Evolutionary conservation across 2,797 vertebrate genomes (phyloP).

Genomic region (Potorous gilbertii): DNA sequence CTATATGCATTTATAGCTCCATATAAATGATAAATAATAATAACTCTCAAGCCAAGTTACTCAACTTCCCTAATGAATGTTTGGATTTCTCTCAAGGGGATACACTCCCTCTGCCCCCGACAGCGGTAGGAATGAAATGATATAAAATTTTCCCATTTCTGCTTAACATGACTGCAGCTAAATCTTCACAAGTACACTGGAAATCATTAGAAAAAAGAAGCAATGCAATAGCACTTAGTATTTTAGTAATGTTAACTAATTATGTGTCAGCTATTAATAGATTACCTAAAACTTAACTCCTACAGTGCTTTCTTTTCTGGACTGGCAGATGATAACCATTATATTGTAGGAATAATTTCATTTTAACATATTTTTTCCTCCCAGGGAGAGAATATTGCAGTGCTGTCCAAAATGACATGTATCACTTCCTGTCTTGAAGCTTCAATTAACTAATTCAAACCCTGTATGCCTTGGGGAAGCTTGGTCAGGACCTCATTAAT

Average conservation of each 20-base stretch:
- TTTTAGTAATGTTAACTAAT: not conserved
- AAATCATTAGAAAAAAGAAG: constrained; percentile 54
- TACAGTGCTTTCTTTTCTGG: not conserved
- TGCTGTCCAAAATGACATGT: not conserved
- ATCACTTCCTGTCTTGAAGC: not conserved
- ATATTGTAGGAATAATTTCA: not conserved
- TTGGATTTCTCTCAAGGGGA: constrained; percentile 9
- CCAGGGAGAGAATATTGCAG: not conserved
- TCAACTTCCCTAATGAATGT: constrained; percentile 38
- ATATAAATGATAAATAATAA: constrained; percentile 40
- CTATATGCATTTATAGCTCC: not conserved
- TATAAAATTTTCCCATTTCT: not conserved
- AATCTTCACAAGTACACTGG: constrained; percentile 54
- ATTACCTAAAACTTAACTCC: not conserved
- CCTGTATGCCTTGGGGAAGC: not conserved
- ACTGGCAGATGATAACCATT: not conserved
- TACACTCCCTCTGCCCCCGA: not conserved
- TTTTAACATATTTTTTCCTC: not conserved
- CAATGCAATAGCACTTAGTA: not conserved
- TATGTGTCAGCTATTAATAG: not conserved
- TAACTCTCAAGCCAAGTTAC: not conserved
- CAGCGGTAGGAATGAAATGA: not conserved
- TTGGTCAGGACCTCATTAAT: not conserved
- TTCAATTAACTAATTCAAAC: not conserved
- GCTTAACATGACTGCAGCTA: constrained; percentile 16